Evolutionary conservation across 2,797 vertebrate genomes (phyloP).

Genomic region (Phaenicophaeus curvirostris): DNA sequence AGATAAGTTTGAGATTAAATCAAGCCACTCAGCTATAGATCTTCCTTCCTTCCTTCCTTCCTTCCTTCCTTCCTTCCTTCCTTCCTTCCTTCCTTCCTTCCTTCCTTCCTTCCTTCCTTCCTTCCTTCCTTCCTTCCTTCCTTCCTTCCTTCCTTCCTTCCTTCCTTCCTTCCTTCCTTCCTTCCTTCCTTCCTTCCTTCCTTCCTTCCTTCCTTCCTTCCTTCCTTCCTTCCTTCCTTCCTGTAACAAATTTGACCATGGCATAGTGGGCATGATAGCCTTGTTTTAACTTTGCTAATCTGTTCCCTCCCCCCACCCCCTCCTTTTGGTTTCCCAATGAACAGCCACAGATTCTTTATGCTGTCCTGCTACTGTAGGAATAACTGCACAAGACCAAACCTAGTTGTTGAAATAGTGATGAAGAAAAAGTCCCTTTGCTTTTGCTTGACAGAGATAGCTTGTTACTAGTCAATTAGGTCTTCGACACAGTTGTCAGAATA

Average conservation of each 20-base stretch:
- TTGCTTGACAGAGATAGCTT: slow-evolving; percentile 56
- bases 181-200: accelerated
- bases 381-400: slow-evolving; percentile 40
- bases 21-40: background rate
- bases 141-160: accelerated
- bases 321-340: slow-evolving; percentile 60
- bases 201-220: background rate
- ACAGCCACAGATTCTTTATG: background rate
- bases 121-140: background rate
- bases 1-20: slow-evolving; percentile 49
- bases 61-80: too few relatives aligned
- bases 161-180: accelerated
- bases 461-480: slow-evolving; percentile 56
- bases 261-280: slow-evolving; percentile 28
- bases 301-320: background rate
- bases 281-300: slow-evolving; percentile 46
- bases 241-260: slow-evolving; percentile 11
- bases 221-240: accelerated
- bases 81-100: accelerated
- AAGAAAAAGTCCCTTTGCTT: slow-evolving; percentile 49
- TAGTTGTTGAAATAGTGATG: slow-evolving; percentile 31
- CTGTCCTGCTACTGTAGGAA: slow-evolving; percentile 44
- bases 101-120: background rate
- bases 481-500: slow-evolving; percentile 33
- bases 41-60: accelerated